Evolutionary conservation across 2,797 vertebrate species (phyloP), one percentile per base, ranked within the genome.

Genomic region (Lutjanus campechanus): DNA sequence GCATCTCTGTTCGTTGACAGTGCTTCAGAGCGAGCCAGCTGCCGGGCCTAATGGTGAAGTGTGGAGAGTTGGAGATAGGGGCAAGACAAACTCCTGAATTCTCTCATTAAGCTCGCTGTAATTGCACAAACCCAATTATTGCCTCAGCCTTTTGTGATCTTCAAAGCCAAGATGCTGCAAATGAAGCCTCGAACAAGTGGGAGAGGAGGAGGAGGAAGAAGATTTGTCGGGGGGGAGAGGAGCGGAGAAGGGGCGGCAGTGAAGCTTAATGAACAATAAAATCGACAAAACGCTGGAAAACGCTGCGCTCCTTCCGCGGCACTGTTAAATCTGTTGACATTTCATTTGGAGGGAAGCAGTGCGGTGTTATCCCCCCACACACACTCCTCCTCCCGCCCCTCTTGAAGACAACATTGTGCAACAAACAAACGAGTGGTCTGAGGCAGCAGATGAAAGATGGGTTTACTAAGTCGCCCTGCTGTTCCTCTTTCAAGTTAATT

Each of bases 401-500:
- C 87, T 87, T 64, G 73, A 94, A 90, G 91, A 95, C 94, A 94
- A 94, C 94, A 92, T 91, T 90, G 89, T 92, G 92, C 93, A 94
- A 95, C 94, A 96, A 95, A 94, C 93, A 93, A 93, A 91, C 74
- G 86, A 91, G 91, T 91, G 93, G 92, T 94, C 93, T 90, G 90
- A 92, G 93, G 91, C 90, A 87, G 91, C 84, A 93, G 94, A 95
- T 95, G 95, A 95, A 95, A 94, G 95, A 95, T 92, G 93, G 92
- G 88, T 95, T 95, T 94, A 88, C 95, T 94, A 94, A 95, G 93
- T 93, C 92, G 87, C 92, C 93, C 90, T 92, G 93, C 94, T 89
- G 87, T 94, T 94, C 93, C 89, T 91, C 94, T 95, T 96, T 95
- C 95, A 95, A 95, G 95, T 96, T 96, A 96, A 96, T 96, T 96